Percentiles rank a stretch among this genome's conserved stretches.
Conservation (phyloP, 2,888 invertebrate species). For the Acanthosepion esculentum region DNA sequence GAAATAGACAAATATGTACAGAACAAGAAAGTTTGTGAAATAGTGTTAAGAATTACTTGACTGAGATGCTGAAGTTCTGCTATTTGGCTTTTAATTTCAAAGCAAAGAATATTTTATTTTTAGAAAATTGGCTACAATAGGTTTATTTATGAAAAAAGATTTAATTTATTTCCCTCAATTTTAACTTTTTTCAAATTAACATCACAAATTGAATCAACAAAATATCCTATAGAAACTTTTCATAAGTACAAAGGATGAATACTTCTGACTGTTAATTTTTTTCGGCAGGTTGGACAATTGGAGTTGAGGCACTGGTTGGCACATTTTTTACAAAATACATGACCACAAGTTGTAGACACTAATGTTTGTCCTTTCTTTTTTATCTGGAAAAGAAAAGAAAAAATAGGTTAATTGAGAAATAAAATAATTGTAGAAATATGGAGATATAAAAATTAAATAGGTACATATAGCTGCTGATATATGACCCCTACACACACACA, state of each 20-base stretch:
- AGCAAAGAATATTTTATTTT: background rate
- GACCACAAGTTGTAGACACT: slow-evolving; percentile 68
- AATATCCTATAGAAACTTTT: background rate
- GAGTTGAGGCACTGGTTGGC: slow-evolving; percentile 51
- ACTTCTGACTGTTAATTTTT: slow-evolving; percentile 56
- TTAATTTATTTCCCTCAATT: too few relatives aligned
- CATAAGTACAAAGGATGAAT: slow-evolving; percentile 61
- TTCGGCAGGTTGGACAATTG: slow-evolving; percentile 66
- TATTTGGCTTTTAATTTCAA: background rate
- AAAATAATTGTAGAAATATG: background rate
- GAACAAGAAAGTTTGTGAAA: too few relatives aligned
- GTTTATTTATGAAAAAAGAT: background rate
- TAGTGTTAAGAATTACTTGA: background rate
- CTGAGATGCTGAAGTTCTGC: background rate
- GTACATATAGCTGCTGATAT: too few relatives aligned
- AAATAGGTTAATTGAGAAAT: background rate
- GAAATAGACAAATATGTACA: too few relatives aligned
- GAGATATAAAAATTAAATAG: background rate
- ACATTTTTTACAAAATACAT: slow-evolving; percentile 66
- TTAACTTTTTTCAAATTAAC: background rate
- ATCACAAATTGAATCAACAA: background rate
- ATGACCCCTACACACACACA: too few relatives aligned
- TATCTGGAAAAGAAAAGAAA: slow-evolving; percentile 59
- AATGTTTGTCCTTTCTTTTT: slow-evolving; percentile 56
- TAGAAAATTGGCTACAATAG: background rate